These are phyloP conservation scores for Scaptomyza montana DNA, from an alignment of 1,140 invertebrate species.

Conservation along the genomic window DNA sequence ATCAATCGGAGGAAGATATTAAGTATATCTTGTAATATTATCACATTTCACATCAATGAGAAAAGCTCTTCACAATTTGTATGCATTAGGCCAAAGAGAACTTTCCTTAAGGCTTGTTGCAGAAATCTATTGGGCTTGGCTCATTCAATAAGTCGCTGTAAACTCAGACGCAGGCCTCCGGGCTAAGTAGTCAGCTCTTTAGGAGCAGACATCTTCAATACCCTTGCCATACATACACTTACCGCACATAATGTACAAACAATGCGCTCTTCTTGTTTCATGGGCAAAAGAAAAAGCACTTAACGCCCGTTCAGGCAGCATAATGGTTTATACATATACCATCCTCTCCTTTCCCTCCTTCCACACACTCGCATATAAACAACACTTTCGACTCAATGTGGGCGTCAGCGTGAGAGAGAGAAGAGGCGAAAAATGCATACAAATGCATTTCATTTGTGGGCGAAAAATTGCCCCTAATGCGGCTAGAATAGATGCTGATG, in stretches of 20 bases:
- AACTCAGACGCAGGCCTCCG: slow-evolving; percentile 6
- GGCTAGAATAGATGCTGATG: slow-evolving; percentile 31
- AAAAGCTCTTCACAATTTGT: background rate
- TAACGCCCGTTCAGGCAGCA: slow-evolving; percentile 46
- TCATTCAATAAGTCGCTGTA: slow-evolving; percentile 8
- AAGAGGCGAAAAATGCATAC: slow-evolving; percentile 58
- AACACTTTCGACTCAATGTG: slow-evolving; percentile 68
- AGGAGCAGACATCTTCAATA: background rate
- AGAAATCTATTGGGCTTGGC: slow-evolving; percentile 16
- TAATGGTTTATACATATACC: slow-evolving; percentile 43
- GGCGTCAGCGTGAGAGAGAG: slow-evolving; percentile 24
- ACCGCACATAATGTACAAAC: slow-evolving; percentile 52
- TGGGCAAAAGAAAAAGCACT: slow-evolving; percentile 71
- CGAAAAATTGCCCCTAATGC: slow-evolving; percentile 42
- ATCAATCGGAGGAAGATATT: no score
- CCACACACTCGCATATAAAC: slow-evolving; percentile 23
- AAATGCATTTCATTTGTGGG: slow-evolving; percentile 70
- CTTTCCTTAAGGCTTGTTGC: background rate
- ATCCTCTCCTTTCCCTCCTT: slow-evolving; percentile 7
- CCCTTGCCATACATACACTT: background rate
- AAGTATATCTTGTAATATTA: no score
- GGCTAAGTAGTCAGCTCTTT: slow-evolving; percentile 9
- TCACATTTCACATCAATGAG: no score
- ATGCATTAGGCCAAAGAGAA: slow-evolving; percentile 6
- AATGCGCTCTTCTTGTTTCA: slow-evolving; percentile 47